Base-by-base conservation (phyloP, 2,113 vertebrate genomes). In the Tichodroma muraria region DNA sequence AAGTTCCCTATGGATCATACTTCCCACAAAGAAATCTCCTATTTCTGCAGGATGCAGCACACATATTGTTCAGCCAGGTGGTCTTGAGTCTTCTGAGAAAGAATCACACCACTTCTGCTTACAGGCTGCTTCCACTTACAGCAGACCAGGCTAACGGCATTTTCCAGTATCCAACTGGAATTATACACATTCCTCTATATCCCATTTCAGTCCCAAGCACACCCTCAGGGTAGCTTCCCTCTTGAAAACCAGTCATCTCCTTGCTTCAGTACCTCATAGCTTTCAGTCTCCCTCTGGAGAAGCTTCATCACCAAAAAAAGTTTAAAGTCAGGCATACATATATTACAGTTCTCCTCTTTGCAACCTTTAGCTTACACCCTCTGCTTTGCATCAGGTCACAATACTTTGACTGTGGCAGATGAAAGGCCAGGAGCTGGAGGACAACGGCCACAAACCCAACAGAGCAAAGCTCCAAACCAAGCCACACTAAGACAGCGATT, bases 391-490 rank as follows among this genome's bases (percentile, higher is more conserved):
- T 1, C 9, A 40, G 65, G 49, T 42, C 84, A 45, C 78, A 37
- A 2, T 24, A 85, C 75, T 90, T 76, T 0, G 2, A 60, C 20
- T 3, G 2, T 31, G 53, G 60, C 5, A 25, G 85, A 75, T 66
- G 37, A 90, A 93, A 88, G 56, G 91, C 77, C 11, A 19, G 28
- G 57, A 90, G 54, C 53, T 53, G 76, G 37, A 95, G 68, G 57
- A 50, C 40, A 42, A 37, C 0, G 27, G 49, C 49, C 53, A 56
- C 33, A 92, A 94, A 89, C 49, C 52, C 79, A 93, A 56, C 37
- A 81, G 63, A 90, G 87, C 79, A 80, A 90, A 89, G 81, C 92
- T 85, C 50, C 70, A 94, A 94, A 84, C 73, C 83, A 73, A 87
- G 42, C 61, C 50, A 27, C 0, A 3, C 47, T 78, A 79, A 93